Evolutionary conservation across 2,888 invertebrate species (phyloP), one percentile per base, ranked within the genome.

Genomic region (Onchidella celtica): DNA sequence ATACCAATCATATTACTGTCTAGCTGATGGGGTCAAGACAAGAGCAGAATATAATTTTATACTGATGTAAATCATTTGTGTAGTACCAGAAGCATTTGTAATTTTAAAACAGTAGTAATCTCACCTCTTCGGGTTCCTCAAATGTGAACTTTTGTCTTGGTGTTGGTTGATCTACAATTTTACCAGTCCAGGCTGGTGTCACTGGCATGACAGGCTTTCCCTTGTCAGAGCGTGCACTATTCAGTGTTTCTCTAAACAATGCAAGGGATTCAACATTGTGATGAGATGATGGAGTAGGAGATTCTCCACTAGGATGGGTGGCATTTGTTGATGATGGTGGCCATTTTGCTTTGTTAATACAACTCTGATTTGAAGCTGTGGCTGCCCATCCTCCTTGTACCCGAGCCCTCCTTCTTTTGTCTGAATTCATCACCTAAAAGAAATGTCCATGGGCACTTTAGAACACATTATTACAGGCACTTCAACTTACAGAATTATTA

Each of bases 321-420:
- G 76, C 32, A 55, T 32, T 34, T 21, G 32, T 32, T 40, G 66
- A 76, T 14, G 32, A 11, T 17, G 29, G 1, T n/a, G n/a, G n/a
- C 29, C 29, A 14, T 24, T 55, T 34, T 21, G 32, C 17, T 55
- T 55, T 65, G 40, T 66, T 57, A 36, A 24, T 0, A 36, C 21
- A 14, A n/a, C 27, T 65, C n/a, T 75, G 38, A 1, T 68, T 70
- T n/a, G 63, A 70, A 57, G 85, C 63, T 3, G 88, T 87, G 1
- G 88, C 86, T 11, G 90, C 89, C 91, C 91, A 90, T 4, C 90
- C 91, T n/a, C 91, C 91, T 83, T 91, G 91, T 0, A 91, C 89
- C n/a, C 91, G 84, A 0, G 89, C 85, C 40, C 87, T 82, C 74
- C 86, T 86, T 72, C 87, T 85, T 76, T 87, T 89, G 24, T 90